Conservation (phyloP, 2,797 vertebrate species). For the Triplophysa yarkandensis region DNA sequence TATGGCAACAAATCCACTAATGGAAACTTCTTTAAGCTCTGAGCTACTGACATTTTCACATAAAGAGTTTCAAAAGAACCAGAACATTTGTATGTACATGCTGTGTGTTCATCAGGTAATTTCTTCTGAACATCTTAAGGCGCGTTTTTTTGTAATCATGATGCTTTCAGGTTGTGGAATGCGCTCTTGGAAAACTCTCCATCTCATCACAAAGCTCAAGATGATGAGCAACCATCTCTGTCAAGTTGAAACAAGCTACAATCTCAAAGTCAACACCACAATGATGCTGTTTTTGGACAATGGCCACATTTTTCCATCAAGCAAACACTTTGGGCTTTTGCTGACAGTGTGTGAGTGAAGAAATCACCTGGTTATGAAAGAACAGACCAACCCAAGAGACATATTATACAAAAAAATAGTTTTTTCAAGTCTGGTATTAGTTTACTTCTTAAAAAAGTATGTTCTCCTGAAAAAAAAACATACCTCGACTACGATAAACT, state of each 20-base stretch:
- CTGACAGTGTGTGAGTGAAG: constrained; percentile 2
- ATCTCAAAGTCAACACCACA: background rate
- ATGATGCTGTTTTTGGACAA: background rate
- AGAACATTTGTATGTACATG: background rate
- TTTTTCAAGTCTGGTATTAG: too few species aligned
- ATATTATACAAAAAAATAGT: too few species aligned
- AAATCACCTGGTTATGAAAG: constrained; percentile 15
- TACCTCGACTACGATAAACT: too few species aligned
- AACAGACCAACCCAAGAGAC: too few species aligned
- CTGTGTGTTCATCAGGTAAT: constrained; percentile 3
- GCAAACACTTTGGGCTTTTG: background rate
- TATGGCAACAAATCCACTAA: constrained; percentile 6
- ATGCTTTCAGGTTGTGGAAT: background rate
- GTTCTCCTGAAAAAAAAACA: too few species aligned
- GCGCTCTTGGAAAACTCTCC: constrained; percentile 3
- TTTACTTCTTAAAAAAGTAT: too few species aligned
- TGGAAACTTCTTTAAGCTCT: constrained; percentile 1
- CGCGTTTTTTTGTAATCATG: background rate
- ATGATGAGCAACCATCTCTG: constrained; percentile 9
- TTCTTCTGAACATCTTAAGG: background rate
- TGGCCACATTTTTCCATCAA: background rate
- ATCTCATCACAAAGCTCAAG: background rate
- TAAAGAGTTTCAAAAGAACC: background rate
- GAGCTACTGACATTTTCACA: background rate
- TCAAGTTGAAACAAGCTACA: constrained; percentile 17